Percentiles rank a stretch among this genome's conserved stretches.
These are phyloP conservation scores for Myanophis thanlyinensis DNA, from an alignment of 2,113 vertebrate genomes.

Conservation along the genomic window DNA sequence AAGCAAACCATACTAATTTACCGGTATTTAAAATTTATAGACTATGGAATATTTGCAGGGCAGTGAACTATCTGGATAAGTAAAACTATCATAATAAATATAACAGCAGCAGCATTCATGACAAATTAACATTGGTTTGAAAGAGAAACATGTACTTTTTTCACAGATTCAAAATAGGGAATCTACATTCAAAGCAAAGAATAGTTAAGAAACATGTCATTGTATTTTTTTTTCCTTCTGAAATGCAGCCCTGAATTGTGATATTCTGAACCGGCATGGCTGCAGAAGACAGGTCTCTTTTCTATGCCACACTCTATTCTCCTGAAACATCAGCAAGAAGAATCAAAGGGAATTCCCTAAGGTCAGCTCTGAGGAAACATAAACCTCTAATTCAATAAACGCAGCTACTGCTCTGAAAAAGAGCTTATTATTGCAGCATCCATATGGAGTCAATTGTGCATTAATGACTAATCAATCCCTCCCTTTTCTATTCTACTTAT, in stretches of 20 bases:
- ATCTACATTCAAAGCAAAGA: conserved; percentile 41
- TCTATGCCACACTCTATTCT: conserved; percentile 66
- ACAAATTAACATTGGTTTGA: not conserved
- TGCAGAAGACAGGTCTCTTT: conserved; percentile 53
- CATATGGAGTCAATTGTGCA: conserved; percentile 83
- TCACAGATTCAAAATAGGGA: conserved; percentile 23
- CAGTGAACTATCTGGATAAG: not conserved
- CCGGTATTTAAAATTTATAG: not conserved
- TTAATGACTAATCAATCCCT: conserved; percentile 86
- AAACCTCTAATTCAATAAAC: conserved; percentile 82
- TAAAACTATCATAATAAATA: not conserved
- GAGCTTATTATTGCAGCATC: conserved; percentile 78
- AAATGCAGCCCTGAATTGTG: conserved; percentile 19
- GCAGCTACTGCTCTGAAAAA: conserved; percentile 77
- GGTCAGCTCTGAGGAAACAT: conserved; percentile 76
- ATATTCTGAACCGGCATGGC: conserved; percentile 38
- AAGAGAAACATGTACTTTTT: conserved; percentile 39
- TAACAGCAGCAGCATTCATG: not conserved
- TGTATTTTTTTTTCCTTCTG: conserved; percentile 8
- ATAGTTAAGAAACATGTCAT: conserved; percentile 38
- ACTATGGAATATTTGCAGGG: not conserved
- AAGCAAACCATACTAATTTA: not conserved
- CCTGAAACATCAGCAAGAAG: conserved; percentile 73
- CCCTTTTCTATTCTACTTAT: conserved; percentile 80
- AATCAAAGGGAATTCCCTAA: conserved; percentile 77